Evolutionary conservation across 2,888 invertebrate species (phyloP).

Genomic region (Archips xylosteana): DNA sequence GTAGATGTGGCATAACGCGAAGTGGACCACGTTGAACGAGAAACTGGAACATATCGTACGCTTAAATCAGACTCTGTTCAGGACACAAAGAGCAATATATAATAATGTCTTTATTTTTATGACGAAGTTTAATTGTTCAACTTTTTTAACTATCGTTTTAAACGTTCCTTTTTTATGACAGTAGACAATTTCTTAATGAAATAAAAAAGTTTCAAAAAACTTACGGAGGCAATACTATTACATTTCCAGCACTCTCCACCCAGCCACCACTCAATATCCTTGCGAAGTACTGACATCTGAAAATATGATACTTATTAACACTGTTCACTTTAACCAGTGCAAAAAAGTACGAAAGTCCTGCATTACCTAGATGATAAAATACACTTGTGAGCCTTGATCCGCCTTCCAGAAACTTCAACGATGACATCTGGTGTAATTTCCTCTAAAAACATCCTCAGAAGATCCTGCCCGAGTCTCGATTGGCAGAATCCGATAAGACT

Average conservation of each 20-base stretch:
- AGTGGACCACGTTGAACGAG: conserved; percentile 94
- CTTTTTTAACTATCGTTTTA: neutral
- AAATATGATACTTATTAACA: conserved; percentile 46
- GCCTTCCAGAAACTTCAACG: conserved; percentile 92
- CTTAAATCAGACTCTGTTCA: neutral
- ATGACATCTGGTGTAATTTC: conserved; percentile 96
- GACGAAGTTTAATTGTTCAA: neutral
- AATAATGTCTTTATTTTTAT: no score
- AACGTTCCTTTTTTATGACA: neutral
- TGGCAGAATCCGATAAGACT: conserved; percentile 76
- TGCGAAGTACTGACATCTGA: conserved; percentile 96
- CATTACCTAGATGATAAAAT: conserved; percentile 91
- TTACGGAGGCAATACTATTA: conserved; percentile 94
- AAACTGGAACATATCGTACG: conserved; percentile 83
- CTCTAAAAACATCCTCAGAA: conserved; percentile 95
- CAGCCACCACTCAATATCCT: conserved; percentile 95
- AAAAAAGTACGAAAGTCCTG: neutral
- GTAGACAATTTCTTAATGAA: no score
- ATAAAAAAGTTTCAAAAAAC: conserved; percentile 47
- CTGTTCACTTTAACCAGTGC: conserved; percentile 21
- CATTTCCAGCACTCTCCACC: conserved; percentile 91
- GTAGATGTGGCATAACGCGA: conserved; percentile 97
- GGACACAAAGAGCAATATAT: no score
- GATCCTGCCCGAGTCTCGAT: conserved; percentile 92
- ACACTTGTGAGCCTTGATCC: conserved; percentile 96